These are phyloP conservation scores for Epinephelus cyanopodus DNA, from an alignment of 2,113 vertebrate genomes.

Conservation along the genomic window DNA sequence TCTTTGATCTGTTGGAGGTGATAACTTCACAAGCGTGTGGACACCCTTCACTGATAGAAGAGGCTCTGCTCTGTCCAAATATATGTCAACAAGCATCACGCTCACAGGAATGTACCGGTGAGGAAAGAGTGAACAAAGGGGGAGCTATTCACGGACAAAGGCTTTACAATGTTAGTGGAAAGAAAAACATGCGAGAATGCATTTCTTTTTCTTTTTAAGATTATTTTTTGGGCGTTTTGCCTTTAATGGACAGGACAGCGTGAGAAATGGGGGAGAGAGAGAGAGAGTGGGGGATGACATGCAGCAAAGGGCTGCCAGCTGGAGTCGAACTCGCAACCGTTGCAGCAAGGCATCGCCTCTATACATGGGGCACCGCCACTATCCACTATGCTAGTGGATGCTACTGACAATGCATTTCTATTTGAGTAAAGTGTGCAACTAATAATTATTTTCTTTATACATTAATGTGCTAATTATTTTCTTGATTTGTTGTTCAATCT, in stretches of 20 bases:
- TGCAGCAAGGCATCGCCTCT: too few relatives aligned
- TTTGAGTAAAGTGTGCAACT: background rate
- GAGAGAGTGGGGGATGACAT: too few relatives aligned
- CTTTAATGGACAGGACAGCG: too few relatives aligned
- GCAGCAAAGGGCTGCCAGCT: too few relatives aligned
- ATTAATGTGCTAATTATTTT: background rate
- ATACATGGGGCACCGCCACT: too few relatives aligned
- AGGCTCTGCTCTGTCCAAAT: slow-evolving; percentile 65
- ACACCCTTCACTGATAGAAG: slow-evolving; percentile 60
- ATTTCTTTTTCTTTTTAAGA: background rate
- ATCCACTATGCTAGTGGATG: too few relatives aligned
- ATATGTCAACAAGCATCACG: slow-evolving; percentile 73
- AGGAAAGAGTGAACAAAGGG: slow-evolving; percentile 35
- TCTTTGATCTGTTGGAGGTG: slow-evolving; percentile 75
- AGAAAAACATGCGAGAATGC: background rate
- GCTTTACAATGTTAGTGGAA: background rate
- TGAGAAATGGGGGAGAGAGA: too few relatives aligned
- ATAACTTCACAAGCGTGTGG: slow-evolving; percentile 66
- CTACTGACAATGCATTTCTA: background rate
- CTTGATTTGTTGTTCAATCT: background rate
- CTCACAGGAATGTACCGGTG: slow-evolving; percentile 45
- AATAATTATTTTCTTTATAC: background rate
- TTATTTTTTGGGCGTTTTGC: too few relatives aligned
- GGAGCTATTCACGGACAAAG: slow-evolving; percentile 2
- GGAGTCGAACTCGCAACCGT: too few relatives aligned